Evolutionary conservation across 2,797 vertebrate species (phyloP).

Genomic region (Acestrorhynchus altus): DNA sequence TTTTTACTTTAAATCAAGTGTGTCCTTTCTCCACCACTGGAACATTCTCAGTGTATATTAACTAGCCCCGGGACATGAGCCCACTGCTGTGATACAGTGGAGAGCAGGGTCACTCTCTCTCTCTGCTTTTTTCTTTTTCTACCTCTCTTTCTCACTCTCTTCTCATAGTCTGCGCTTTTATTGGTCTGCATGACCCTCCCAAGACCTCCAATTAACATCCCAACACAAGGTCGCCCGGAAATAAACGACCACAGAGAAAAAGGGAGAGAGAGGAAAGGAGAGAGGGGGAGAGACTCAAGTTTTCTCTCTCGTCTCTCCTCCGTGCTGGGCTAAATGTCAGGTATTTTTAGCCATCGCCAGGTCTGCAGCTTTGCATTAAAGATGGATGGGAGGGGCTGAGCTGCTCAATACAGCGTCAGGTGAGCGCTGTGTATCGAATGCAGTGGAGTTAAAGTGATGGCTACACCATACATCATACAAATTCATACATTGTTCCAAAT

Average conservation of each 20-base stretch:
- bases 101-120: conserved; percentile 8
- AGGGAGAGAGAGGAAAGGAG: background rate
- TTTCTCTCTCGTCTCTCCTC: conserved; percentile 17
- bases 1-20: background rate
- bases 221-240: conserved; percentile 30
- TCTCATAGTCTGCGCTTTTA: conserved; percentile 29
- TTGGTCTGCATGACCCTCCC: conserved; percentile 41
- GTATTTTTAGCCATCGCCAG: conserved; percentile 45
- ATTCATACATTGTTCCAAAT: too few relatives aligned
- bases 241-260: conserved; percentile 45
- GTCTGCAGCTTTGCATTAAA: conserved; percentile 18
- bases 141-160: background rate
- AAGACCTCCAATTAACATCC: conserved; percentile 57
- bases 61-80: conserved; percentile 15
- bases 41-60: conserved; percentile 4
- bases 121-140: background rate
- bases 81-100: conserved; percentile 11
- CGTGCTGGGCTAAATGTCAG: conserved; percentile 48
- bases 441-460: background rate
- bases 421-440: background rate
- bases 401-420: background rate
- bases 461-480: too few relatives aligned
- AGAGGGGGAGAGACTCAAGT: background rate
- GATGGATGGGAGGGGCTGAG: background rate
- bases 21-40: background rate